Conservation (phyloP, 53 echinoderm and acorn worm genomes). For the Actinopyga echinites region DNA sequence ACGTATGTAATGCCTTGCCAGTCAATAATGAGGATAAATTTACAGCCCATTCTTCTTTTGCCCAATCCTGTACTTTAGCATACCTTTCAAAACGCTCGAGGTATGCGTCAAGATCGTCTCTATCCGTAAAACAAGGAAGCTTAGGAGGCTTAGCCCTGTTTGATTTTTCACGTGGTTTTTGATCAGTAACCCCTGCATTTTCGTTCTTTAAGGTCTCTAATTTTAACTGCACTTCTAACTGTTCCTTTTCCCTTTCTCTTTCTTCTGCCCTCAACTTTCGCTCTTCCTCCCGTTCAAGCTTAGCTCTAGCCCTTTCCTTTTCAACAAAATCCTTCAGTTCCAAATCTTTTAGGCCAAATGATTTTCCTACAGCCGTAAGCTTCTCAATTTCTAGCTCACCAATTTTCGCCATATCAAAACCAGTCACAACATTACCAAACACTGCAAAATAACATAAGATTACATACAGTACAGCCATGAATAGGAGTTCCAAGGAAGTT, state of each 20-base stretch:
- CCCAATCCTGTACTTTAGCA: constrained; percentile 2
- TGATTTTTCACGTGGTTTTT: too few species aligned
- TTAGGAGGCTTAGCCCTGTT: constrained; percentile 2
- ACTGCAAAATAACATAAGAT: too few species aligned
- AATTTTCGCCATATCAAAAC: neutral
- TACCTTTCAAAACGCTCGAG: constrained; percentile 8
- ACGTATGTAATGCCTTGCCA: neutral
- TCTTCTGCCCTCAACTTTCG: neutral
- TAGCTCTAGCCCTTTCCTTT: neutral
- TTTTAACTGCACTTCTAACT: too few species aligned
- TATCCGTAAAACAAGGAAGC: neutral
- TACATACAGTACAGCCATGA: too few species aligned
- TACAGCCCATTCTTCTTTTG: neutral
- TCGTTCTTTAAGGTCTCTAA: neutral
- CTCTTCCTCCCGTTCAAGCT: neutral
- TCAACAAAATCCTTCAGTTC: neutral
- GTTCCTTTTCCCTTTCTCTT: neutral
- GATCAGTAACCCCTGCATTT: too few species aligned
- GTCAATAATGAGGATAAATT: constrained; percentile 6
- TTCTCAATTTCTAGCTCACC: neutral
- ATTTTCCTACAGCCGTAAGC: neutral
- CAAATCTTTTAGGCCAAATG: neutral
- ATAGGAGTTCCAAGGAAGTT: too few species aligned
- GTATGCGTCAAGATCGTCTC: neutral
- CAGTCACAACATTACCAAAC: too few species aligned